Conservation (phyloP, 2,797 vertebrate species). For the Mus spretus region DNA sequence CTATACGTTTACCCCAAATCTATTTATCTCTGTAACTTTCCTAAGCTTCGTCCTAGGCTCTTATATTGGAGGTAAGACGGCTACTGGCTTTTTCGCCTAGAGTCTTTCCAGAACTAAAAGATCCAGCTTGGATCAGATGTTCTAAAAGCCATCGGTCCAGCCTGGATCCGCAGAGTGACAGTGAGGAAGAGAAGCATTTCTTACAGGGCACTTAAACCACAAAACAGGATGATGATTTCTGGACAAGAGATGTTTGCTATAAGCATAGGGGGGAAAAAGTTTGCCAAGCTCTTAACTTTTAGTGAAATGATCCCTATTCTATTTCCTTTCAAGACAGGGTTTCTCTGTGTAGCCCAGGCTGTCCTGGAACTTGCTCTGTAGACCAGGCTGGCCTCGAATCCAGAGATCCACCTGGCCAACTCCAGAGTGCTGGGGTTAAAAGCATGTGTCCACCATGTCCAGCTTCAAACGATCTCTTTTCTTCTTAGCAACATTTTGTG, state of each 20-base stretch:
- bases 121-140: neutral
- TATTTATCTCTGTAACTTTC: neutral
- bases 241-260: neutral
- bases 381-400: neutral
- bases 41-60: neutral
- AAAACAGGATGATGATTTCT: slow-evolving; percentile 11
- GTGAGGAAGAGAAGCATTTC: neutral
- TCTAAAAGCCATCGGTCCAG: neutral
- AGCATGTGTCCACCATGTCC: neutral
- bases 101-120: neutral
- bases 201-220: neutral
- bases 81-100: neutral
- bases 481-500: neutral
- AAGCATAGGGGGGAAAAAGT: neutral
- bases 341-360: neutral
- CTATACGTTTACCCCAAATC: neutral
- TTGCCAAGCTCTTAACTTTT: neutral
- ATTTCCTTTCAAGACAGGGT: neutral
- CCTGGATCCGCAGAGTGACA: neutral
- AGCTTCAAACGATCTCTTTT: neutral
- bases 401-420: neutral
- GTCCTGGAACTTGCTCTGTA: neutral
- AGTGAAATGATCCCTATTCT: neutral
- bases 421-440: neutral
- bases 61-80: neutral